A percentile compares a stretch with the other conserved stretches of the same genome.
Evolutionary conservation across 2,888 invertebrate genomes (phyloP).

Genomic region (Hydrotaea diabolus): DNA sequence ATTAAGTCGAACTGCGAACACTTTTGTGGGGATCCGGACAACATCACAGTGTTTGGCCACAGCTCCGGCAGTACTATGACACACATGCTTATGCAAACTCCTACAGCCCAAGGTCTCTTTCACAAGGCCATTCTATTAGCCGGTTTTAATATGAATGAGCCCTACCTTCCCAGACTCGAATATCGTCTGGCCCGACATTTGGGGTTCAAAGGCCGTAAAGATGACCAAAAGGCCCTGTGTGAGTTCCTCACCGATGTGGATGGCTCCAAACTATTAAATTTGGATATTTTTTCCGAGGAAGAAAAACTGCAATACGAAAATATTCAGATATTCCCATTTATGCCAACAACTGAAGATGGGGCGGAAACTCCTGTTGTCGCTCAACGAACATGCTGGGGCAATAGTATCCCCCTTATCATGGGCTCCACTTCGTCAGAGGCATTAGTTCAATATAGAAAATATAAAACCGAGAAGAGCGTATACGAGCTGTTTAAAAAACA

Average conservation of each 20-base stretch:
- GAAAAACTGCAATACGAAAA: conserved; percentile 59
- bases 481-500: conserved; percentile 38
- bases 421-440: conserved; percentile 76
- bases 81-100: conserved; percentile 80
- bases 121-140: conserved; percentile 77
- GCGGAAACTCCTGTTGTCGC: conserved; percentile 72
- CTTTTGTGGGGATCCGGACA: conserved; percentile 82
- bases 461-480: conserved; percentile 19
- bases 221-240: conserved; percentile 70
- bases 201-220: conserved; percentile 75
- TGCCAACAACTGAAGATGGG: conserved; percentile 70
- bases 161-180: conserved; percentile 65
- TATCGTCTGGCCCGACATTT: conserved; percentile 74
- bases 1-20: conserved; percentile 80
- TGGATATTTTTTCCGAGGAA: conserved; percentile 65
- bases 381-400: conserved; percentile 75
- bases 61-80: conserved; percentile 81
- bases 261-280: conserved; percentile 65
- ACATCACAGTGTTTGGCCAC: conserved; percentile 81
- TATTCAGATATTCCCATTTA: conserved; percentile 49
- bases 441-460: neutral
- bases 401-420: conserved; percentile 75
- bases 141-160: conserved; percentile 65
- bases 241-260: conserved; percentile 69
- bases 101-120: conserved; percentile 79